These are phyloP conservation scores for Lontra canadensis DNA, from an alignment of 2,113 vertebrate genomes.

Conservation along the genomic window DNA sequence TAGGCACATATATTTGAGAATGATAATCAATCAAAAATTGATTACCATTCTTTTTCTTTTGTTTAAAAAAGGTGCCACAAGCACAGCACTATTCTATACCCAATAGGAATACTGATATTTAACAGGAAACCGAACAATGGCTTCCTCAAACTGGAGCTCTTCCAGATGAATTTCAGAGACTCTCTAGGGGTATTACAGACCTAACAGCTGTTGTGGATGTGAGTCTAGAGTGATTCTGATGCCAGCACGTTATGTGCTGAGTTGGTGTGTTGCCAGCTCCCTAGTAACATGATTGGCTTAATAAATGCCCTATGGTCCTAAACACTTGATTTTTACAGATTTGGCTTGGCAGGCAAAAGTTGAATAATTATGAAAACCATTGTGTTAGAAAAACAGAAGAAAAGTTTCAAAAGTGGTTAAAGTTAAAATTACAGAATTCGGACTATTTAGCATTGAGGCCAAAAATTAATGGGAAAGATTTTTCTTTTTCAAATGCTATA, in stretches of 20 bases:
- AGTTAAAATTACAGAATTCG: constrained; percentile 21
- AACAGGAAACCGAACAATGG: background rate
- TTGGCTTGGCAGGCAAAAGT: background rate
- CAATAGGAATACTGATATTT: background rate
- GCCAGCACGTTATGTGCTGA: background rate
- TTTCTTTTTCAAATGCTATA: constrained; percentile 18
- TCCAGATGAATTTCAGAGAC: constrained; percentile 37
- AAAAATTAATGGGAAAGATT: constrained; percentile 30
- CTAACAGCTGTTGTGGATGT: constrained; percentile 27
- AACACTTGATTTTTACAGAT: background rate
- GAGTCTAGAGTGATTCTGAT: background rate
- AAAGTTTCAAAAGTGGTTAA: background rate
- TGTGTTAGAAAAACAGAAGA: constrained; percentile 25
- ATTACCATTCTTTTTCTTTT: background rate
- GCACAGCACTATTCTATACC: background rate
- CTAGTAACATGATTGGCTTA: background rate
- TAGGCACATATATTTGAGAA: background rate
- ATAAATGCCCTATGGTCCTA: background rate
- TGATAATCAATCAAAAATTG: background rate
- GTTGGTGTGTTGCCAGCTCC: constrained; percentile 14
- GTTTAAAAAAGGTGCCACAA: background rate
- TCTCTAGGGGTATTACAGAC: background rate
- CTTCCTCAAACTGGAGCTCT: background rate
- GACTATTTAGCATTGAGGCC: background rate
- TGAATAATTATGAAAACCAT: constrained; percentile 14